Conservation (phyloP, 2,888 invertebrate species). For the Hemithea aestivaria region DNA sequence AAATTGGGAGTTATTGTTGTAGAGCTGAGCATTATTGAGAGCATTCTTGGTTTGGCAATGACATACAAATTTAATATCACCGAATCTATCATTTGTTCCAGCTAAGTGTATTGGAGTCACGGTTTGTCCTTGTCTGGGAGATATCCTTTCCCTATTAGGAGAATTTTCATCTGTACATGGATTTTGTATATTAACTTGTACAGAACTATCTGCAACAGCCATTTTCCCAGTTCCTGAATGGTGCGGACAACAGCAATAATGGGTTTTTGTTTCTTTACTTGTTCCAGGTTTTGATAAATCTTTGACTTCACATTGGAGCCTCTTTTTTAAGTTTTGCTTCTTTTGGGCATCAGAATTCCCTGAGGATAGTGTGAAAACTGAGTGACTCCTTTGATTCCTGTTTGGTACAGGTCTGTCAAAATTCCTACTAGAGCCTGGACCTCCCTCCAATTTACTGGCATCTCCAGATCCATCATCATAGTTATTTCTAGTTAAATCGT, state of each 20-base stretch:
- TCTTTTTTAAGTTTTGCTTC: slow-evolving; percentile 45
- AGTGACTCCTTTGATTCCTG: slow-evolving; percentile 60
- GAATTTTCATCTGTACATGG: slow-evolving; percentile 22
- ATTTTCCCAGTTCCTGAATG: slow-evolving; percentile 40
- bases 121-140: slow-evolving; percentile 17
- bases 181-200: slow-evolving; percentile 52
- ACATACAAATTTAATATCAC: slow-evolving; percentile 57
- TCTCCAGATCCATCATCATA: slow-evolving; percentile 71
- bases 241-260: slow-evolving; percentile 53
- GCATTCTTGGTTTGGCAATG: slow-evolving; percentile 46
- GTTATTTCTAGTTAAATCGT: slow-evolving; percentile 67
- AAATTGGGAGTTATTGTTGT: slow-evolving; percentile 55
- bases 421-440: slow-evolving; percentile 41
- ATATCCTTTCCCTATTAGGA: slow-evolving; percentile 15
- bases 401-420: slow-evolving; percentile 32
- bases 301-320: slow-evolving; percentile 39
- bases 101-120: slow-evolving; percentile 26
- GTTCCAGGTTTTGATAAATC: slow-evolving; percentile 38
- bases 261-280: too few relatives aligned
- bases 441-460: slow-evolving; percentile 65
- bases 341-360: slow-evolving; percentile 49
- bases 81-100: slow-evolving; percentile 33
- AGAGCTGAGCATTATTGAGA: slow-evolving; percentile 49
- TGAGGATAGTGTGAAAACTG: slow-evolving; percentile 68
- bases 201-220: slow-evolving; percentile 52